phyloP scores from a whole-genome alignment of 2,113 vertebrate genomes.

The Cervus canadensis region DNA sequence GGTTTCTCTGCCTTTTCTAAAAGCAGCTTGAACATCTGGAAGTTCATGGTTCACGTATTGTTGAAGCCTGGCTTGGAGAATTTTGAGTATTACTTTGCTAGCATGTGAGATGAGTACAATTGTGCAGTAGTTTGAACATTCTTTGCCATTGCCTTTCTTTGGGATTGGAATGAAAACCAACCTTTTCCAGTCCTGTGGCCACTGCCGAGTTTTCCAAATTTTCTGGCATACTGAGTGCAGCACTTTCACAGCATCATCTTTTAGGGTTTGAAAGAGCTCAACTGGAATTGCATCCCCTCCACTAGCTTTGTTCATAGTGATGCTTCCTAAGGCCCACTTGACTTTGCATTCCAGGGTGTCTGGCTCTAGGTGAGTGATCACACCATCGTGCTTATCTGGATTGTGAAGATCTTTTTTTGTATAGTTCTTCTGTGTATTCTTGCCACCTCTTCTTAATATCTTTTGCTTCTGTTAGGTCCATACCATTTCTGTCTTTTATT shows the following conservation, averaged over 20 bases:
- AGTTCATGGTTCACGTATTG: not conserved
- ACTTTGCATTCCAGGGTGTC: not conserved
- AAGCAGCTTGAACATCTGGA: not conserved
- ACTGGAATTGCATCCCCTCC: not conserved
- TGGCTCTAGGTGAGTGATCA: not conserved
- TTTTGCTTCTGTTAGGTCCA: not conserved
- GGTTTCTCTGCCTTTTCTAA: not conserved
- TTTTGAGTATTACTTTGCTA: not conserved
- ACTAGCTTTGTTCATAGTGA: not conserved
- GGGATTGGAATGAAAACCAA: not conserved
- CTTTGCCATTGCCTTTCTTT: not conserved
- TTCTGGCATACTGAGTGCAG: not conserved
- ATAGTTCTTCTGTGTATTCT: too few species aligned
- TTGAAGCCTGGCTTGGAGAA: not conserved
- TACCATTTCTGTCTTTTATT: not conserved
- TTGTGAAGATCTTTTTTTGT: too few species aligned
- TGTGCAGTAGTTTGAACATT: not conserved
- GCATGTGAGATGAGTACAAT: not conserved
- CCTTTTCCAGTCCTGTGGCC: not conserved
- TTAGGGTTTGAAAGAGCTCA: not conserved
- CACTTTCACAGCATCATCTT: not conserved
- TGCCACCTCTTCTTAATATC: not conserved
- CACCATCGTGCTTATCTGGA: not conserved
- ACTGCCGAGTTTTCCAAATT: not conserved
- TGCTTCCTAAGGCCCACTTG: not conserved